These are phyloP conservation scores for Emys orbicularis DNA, from an alignment of 2,797 vertebrate species.

Conservation along the genomic window DNA sequence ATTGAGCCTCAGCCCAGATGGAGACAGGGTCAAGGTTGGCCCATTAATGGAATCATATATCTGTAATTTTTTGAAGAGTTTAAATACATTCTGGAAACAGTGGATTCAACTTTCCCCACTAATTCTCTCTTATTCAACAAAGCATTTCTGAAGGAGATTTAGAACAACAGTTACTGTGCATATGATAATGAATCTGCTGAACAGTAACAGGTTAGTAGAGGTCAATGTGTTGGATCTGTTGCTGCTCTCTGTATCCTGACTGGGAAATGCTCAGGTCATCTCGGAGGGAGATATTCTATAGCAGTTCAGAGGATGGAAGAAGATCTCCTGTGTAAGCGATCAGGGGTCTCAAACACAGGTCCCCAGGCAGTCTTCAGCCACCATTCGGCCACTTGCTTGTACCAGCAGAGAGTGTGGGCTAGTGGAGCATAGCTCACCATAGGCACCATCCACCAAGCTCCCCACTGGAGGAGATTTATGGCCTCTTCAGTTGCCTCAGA, in stretches of 20 bases:
- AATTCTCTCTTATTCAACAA: background rate
- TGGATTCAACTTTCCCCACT: background rate
- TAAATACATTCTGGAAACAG: background rate
- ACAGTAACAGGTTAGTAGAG: background rate
- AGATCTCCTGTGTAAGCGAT: background rate
- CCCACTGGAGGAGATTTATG: background rate
- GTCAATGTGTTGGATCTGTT: background rate
- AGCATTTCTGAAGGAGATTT: background rate
- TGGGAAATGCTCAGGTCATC: background rate
- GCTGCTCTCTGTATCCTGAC: background rate
- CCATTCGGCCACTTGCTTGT: background rate
- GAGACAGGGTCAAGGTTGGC: background rate
- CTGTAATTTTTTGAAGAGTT: background rate
- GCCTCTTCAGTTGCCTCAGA: background rate
- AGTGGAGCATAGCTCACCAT: background rate
- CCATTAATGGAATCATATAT: background rate
- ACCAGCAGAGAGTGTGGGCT: background rate
- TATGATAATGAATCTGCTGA: background rate
- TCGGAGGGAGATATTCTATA: background rate
- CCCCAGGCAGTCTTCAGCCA: background rate
- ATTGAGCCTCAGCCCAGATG: background rate
- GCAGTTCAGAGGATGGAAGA: background rate
- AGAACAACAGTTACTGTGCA: rapidly evolving
- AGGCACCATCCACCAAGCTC: background rate
- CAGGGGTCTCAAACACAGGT: background rate